Percentiles rank a stretch among this genome's conserved stretches.
Conservation (phyloP, 2,888 invertebrate genomes). For the Agrotis puta region DNA sequence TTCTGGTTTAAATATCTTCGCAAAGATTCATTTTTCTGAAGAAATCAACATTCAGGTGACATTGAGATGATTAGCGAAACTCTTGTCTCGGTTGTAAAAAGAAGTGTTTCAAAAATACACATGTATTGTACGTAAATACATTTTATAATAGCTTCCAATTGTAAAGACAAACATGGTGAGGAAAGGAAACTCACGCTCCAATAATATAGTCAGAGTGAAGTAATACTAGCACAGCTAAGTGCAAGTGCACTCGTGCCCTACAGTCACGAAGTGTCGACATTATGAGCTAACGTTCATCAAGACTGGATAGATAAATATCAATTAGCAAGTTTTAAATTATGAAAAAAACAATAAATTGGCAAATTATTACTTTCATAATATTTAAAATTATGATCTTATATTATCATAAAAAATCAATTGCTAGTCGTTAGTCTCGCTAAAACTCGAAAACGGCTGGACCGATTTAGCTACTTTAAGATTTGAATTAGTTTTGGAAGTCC, state of each 20-base stretch:
- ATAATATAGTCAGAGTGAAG: conserved; percentile 46
- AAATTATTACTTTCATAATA: background rate
- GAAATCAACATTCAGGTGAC: background rate
- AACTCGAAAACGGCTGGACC: no score
- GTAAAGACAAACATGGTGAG: conserved; percentile 45
- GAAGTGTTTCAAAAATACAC: background rate
- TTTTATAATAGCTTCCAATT: conserved; percentile 26
- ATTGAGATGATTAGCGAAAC: conserved; percentile 4
- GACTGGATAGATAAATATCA: conserved; percentile 39
- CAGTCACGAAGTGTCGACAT: conserved; percentile 49
- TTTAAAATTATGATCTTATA: no score
- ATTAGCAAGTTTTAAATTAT: conserved; percentile 3
- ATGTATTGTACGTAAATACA: conserved; percentile 8
- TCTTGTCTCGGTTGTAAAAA: conserved; percentile 4
- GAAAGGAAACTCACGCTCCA: conserved; percentile 55
- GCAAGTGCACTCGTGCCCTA: conserved; percentile 22
- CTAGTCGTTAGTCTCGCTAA: no score
- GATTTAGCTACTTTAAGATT: no score
- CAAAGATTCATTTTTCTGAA: background rate
- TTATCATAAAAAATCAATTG: no score
- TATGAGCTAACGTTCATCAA: conserved; percentile 25
- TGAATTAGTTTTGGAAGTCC: no score
- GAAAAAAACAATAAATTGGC: background rate
- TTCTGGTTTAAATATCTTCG: background rate
- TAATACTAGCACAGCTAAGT: conserved; percentile 33